A percentile compares a stretch with the other conserved stretches of the same genome.
Evolutionary conservation across 2,113 vertebrate species (phyloP).

Genomic region (Leptodactylus fuscus): DNA sequence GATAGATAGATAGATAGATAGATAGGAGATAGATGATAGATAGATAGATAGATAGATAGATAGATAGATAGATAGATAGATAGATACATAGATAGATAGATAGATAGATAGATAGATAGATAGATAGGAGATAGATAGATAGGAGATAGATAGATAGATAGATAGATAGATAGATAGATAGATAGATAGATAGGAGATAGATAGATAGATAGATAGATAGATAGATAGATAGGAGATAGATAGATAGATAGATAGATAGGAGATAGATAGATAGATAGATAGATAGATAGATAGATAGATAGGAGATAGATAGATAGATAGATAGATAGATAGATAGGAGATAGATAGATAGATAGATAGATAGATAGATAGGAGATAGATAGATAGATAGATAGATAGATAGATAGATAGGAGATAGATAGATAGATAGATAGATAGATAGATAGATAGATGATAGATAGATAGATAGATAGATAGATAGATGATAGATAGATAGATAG

Average conservation of each 20-base stretch:
- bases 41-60: too few species aligned
- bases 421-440: constrained; percentile 11
- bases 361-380: constrained; percentile 5
- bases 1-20: not conserved
- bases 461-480: not conserved
- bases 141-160: too few species aligned
- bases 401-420: constrained; percentile 11
- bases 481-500: too few species aligned
- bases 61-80: too few species aligned
- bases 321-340: not conserved
- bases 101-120: too few species aligned
- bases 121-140: too few species aligned
- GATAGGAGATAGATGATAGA: too few species aligned
- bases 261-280: not conserved
- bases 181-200: not conserved
- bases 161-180: not conserved
- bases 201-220: not conserved
- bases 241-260: not conserved
- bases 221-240: not conserved
- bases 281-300: not conserved
- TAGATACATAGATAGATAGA: too few species aligned
- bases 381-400: not conserved
- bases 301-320: not conserved
- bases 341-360: constrained; percentile 6
- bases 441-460: not conserved